Base-by-base conservation (phyloP, 2,797 vertebrate species). In the Chelmon rostratus region DNA sequence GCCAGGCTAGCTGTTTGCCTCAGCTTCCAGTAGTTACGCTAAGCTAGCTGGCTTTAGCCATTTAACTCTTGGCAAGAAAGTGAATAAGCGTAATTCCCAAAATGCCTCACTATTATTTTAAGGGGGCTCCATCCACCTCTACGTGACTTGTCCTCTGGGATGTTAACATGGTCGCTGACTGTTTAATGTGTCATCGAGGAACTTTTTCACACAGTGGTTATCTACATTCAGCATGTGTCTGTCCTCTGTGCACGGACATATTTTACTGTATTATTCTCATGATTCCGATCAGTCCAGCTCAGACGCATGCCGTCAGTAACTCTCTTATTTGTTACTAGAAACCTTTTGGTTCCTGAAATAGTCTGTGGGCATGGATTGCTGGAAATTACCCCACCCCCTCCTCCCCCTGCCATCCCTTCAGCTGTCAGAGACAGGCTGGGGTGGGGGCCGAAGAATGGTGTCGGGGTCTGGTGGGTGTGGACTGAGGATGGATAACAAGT, bases 291-390 rank as follows among this genome's bases (percentile, higher is more conserved):
- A 53, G 61, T 63, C 56, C 19, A 33, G 28, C 38, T 72, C 65
- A 70, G 64, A 67, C 1, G 3, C 62, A 49, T 23, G 82, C 58
- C 85, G 87, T 76, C 76, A 33, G 69, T 84, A 63, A 85, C 67
- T 69, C n/a, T 87, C 79, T 81, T 74, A 83, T 90, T 89, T 91
- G 88, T 90, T 90, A 84, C 83, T 83, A 89, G 90, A 91, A 89
- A 87, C 90, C 79, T 64, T 77, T 83, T 87, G 89, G 85, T 71
- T 91, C 91, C 85, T 87, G 81, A 93, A 92, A 93, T 92, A 92
- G 88, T 90, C 71, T 62, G 63, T 64, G 62, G 46, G 82, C 65
- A 62, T 37, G 63, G 75, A 81, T 63, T 73, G 56, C 56, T 16
- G 23, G 86, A 77, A 90, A 83, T 76, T 73, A 82, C 78, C 76